Conservation (phyloP, 2,888 invertebrate species). For the Neocrepidodera transversa region DNA sequence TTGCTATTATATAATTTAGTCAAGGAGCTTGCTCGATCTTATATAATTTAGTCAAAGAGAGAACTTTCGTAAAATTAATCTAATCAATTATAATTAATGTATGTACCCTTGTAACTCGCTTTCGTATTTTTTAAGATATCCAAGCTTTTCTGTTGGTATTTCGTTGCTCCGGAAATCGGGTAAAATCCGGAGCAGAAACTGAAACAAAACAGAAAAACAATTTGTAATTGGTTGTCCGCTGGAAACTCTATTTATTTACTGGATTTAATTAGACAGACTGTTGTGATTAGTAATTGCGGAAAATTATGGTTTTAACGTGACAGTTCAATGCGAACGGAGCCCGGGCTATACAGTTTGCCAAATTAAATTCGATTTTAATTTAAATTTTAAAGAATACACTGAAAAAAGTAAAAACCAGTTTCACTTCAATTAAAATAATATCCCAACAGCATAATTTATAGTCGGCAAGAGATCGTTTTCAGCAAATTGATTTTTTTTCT, state of each 20-base stretch:
- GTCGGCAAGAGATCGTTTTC: background rate
- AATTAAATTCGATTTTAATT: constrained; percentile 24
- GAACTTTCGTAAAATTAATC: no score
- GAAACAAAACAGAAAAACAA: constrained; percentile 6
- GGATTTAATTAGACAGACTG: constrained; percentile 46
- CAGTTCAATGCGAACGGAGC: constrained; percentile 29
- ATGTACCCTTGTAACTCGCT: no score
- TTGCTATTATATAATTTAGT: background rate
- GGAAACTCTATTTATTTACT: constrained; percentile 35
- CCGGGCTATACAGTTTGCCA: constrained; percentile 13
- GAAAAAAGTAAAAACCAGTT: background rate
- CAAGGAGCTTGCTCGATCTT: no score
- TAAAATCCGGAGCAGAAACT: no score
- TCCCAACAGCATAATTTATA: constrained; percentile 3
- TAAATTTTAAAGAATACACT: constrained; percentile 9
- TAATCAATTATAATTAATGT: no score
- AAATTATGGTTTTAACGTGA: constrained; percentile 39
- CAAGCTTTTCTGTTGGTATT: no score
- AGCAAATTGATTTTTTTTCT: constrained; percentile 21
- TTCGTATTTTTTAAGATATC: no score
- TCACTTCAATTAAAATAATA: background rate
- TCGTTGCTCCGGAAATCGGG: no score
- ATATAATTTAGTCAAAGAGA: no score
- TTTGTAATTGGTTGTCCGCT: constrained; percentile 26
- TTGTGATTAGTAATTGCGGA: constrained; percentile 42